These are phyloP conservation scores for Triops cancriformis DNA, from an alignment of 1,140 invertebrate species.

Conservation along the genomic window DNA sequence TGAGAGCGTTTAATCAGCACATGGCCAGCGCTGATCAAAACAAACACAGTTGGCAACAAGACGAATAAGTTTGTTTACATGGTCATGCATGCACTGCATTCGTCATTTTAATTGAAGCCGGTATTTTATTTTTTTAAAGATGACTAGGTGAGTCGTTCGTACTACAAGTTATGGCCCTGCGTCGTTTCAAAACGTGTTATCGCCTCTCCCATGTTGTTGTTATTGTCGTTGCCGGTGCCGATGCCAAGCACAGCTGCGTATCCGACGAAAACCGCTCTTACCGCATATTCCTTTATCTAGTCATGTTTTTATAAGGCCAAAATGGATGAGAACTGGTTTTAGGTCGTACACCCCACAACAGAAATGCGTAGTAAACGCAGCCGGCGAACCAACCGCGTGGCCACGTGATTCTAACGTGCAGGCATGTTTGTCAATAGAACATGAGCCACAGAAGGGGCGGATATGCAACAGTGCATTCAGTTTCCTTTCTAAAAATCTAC, in stretches of 20 bases:
- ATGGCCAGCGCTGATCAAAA: background rate
- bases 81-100: background rate
- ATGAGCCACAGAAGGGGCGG: background rate
- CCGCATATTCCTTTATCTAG: background rate
- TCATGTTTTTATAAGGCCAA: background rate
- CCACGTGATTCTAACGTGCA: constrained; percentile 9
- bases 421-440: background rate
- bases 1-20: background rate
- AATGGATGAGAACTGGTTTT: background rate
- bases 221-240: background rate
- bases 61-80: background rate
- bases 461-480: background rate
- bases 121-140: too few species aligned
- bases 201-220: background rate
- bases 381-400: background rate
- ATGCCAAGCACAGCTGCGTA: background rate
- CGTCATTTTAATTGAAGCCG: too few species aligned
- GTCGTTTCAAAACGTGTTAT: background rate
- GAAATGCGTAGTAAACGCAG: background rate
- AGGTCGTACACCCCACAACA: background rate
- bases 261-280: background rate
- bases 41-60: background rate
- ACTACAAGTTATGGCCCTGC: too few species aligned
- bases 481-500: background rate
- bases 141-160: too few species aligned